Evolutionary conservation across 2,113 vertebrate genomes (phyloP), one percentile per base, ranked within the genome.

Genomic region (Naja naja): DNA sequence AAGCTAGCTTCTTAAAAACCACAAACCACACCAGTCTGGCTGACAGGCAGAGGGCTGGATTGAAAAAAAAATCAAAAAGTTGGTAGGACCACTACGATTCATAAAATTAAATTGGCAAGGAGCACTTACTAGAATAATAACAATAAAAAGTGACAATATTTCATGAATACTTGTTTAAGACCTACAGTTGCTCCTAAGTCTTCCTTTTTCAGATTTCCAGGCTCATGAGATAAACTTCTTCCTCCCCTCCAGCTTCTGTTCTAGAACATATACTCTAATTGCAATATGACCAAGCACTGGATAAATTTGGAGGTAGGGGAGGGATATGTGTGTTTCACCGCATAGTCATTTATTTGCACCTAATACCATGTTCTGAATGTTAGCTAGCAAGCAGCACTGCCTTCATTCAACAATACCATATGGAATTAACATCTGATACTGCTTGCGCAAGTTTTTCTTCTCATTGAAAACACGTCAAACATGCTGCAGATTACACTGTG

Each of bases 401-500:
- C 54, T 93, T 93, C 53, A 56, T 89, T 87, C 85, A 93, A 95
- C 91, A 96, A 94, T 95, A 95, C 97, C 98, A 98, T 97, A 97
- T 98, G 98, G 98, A 88, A 27, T 93, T 95, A 93, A 95, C 96
- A 97, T 97, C 97, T 97, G 97, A 98, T 94, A 92, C 94, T 91
- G 95, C 91, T 94, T 45, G 95, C 96, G 90, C 94, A 97, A 96
- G 97, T 95, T 89, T 90, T 95, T 96, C 95, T 96, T 95, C 94
- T 95, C 91, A 95, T 97, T 95, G 96, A 94, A 95, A 96, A 95
- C 95, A 94, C 94, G 97, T 97, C 97, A 97, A 97, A 96, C 34
- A 45, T 92, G 95, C 95, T 96, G 96, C 90, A 95, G 97, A 97
- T 64, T 97, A 97, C 91, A 96, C 94, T 45, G 22, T 95, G 97